Evolutionary conservation across 1,140 invertebrate species (phyloP).

Genomic region (Drosophila bifasciata): DNA sequence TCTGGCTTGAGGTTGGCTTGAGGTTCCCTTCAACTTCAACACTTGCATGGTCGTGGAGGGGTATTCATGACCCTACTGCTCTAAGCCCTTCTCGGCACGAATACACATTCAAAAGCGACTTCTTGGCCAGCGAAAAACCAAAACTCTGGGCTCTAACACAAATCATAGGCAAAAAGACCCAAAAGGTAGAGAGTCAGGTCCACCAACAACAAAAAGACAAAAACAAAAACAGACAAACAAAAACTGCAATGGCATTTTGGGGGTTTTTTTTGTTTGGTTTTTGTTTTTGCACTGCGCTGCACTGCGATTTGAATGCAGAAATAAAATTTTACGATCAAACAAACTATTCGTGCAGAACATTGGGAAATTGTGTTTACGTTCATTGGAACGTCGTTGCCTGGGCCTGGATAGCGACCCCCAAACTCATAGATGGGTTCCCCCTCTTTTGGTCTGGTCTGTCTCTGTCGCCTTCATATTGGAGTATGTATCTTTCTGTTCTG

Average conservation of each 20-base stretch:
- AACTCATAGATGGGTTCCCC: background rate
- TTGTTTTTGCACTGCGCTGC: conserved; percentile 61
- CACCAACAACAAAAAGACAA: background rate
- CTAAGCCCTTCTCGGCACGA: conserved; percentile 40
- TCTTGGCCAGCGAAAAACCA: conserved; percentile 28
- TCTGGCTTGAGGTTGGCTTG: background rate
- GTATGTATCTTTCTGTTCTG: background rate
- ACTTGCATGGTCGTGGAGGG: background rate
- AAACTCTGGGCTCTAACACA: conserved; percentile 14
- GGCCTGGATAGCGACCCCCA: conserved; percentile 19
- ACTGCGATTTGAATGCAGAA: conserved; percentile 75
- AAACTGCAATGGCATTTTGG: conserved; percentile 56
- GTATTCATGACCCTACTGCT: conserved; percentile 39
- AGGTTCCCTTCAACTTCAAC: background rate
- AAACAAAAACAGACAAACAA: conserved; percentile 20
- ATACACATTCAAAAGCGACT: conserved; percentile 9
- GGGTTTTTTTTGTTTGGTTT: conserved; percentile 20
- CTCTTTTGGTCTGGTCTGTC: too few species aligned
- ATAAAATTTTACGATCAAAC: conserved; percentile 82
- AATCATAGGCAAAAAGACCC: background rate
- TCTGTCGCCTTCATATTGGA: too few species aligned
- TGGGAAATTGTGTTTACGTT: conserved; percentile 78
- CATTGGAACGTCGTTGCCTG: conserved; percentile 38
- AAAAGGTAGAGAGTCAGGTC: background rate
- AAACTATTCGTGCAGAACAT: conserved; percentile 81